A percentile compares a stretch with the other conserved stretches of the same genome.
Evolutionary conservation across 2,888 invertebrate species (phyloP).

Genomic region (Sabatieria punctata): DNA sequence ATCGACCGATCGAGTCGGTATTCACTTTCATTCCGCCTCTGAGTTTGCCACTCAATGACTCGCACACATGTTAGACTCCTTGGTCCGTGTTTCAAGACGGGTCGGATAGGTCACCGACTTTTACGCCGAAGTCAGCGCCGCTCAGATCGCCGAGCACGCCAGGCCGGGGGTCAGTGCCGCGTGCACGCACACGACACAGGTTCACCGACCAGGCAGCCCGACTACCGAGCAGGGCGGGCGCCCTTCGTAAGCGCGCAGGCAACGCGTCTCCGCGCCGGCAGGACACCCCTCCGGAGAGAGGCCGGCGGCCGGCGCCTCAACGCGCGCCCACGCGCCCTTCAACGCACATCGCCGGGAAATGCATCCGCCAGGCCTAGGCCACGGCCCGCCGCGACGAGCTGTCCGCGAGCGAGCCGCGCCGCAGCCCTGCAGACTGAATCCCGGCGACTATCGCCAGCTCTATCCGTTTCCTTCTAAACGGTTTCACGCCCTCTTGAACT

Average conservation of each 20-base stretch:
- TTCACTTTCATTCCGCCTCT: constrained; percentile 52
- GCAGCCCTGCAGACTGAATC: too few species aligned
- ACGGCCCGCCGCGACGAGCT: too few species aligned
- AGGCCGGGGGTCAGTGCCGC: constrained; percentile 3
- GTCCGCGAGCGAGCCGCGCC: background rate
- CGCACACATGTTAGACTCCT: constrained; percentile 54
- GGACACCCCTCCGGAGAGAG: constrained; percentile 4
- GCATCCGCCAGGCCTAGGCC: too few species aligned
- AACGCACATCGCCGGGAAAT: constrained; percentile 11
- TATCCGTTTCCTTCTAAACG: constrained; percentile 35
- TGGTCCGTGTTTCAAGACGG: constrained; percentile 62
- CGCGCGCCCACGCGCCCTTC: constrained; percentile 3
- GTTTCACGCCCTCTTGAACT: constrained; percentile 45
- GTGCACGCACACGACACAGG: background rate
- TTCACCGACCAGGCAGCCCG: background rate
- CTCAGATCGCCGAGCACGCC: constrained; percentile 1
- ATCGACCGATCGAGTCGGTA: constrained; percentile 16
- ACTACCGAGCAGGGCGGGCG: too few species aligned
- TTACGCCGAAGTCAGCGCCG: constrained; percentile 10
- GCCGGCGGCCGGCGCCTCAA: constrained; percentile 2
- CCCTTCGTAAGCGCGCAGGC: too few species aligned
- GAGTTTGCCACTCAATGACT: constrained; percentile 48
- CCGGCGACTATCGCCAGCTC: constrained; percentile 19
- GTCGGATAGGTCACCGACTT: constrained; percentile 40
- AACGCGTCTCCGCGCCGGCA: background rate